Evolutionary conservation across 2,113 vertebrate species (phyloP), one percentile per base, ranked within the genome.

Genomic region (Tympanuchus pallidicinctus): DNA sequence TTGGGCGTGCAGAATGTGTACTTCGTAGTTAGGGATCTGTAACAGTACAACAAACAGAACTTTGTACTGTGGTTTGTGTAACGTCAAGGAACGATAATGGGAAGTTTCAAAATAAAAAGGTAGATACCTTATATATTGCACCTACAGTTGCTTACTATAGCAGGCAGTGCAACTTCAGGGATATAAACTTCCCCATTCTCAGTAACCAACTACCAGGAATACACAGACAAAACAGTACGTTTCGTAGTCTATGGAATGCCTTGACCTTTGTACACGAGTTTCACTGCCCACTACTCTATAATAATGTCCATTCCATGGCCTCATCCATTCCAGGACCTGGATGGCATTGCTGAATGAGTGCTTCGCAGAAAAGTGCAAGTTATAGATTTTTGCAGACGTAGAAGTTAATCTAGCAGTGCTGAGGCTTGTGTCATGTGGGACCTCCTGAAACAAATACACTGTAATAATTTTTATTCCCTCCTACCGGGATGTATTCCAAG

Each of bases 401-500:
- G 45, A 91, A 77, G 40, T 59, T 74, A 1, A 50, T 95, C 95
- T 84, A 70, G 64, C 74, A 43, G 34, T 76, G 67, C 69, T 13
- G 25, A 87, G 57, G 86, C 88, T 97, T 91, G 54, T 94, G 86
- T 94, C 63, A 34, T 89, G 75, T 69, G 65, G 90, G 72, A 81
- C 91, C 93, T 95, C 89, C 89, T 92, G 93, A 93, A 95, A 92
- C 94, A 94, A 97, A 95, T 97, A 97, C n/a, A 82, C 96, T 97
- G 96, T 97, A 94, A 97, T 98, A 96, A 92, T 92, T 96, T 96
- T 96, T 97, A 96, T 98, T 97, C 95, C 97, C 97, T 97, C 93
- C 97, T 96, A 95, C 97, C 97, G 98, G 97, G 97, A 98, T 96
- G 96, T 93, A 96, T 98, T 98, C 98, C 98, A 98, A 98, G 97